Conservation (phyloP, 2,888 invertebrate genomes). For the Gerris lacustris region DNA sequence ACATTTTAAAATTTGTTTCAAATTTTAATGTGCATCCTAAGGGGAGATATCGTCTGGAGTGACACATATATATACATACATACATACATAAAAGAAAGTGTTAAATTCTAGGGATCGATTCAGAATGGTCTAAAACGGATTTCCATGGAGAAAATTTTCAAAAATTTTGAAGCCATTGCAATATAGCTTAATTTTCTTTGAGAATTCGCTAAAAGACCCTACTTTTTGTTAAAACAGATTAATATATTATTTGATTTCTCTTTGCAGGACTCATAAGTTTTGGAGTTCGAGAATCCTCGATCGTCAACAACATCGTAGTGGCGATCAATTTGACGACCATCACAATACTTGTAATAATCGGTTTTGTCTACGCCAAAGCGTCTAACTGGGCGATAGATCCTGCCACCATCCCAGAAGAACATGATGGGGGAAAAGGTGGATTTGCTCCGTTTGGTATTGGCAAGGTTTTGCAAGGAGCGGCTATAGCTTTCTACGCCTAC, state of each 20-base stretch:
- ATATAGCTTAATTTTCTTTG: too few relatives aligned
- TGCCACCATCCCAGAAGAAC: constrained; percentile 13
- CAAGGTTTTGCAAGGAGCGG: constrained; percentile 68
- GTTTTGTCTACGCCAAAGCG: constrained; percentile 52
- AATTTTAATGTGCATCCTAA: too few relatives aligned
- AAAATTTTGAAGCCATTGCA: too few relatives aligned
- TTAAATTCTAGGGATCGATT: too few relatives aligned
- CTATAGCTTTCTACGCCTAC: constrained; percentile 85
- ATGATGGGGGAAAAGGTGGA: constrained; percentile 52
- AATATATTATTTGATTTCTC: not conserved
- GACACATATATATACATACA: too few relatives aligned
- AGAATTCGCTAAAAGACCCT: too few relatives aligned
- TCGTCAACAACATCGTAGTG: constrained; percentile 84
- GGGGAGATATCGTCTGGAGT: too few relatives aligned
- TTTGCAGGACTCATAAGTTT: constrained; percentile 36
- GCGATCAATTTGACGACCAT: constrained; percentile 76
- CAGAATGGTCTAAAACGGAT: too few relatives aligned
- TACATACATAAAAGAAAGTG: too few relatives aligned
- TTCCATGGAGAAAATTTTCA: too few relatives aligned
- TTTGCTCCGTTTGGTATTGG: constrained; percentile 72
- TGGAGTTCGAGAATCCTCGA: constrained; percentile 70
- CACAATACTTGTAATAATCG: constrained; percentile 65
- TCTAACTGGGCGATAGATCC: constrained; percentile 25
- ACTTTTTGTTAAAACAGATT: too few relatives aligned
- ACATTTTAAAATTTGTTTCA: too few relatives aligned